These are phyloP conservation scores for Desmophyllum pertusum DNA, from an alignment of 92 coral and sea anemone genomes.

Conservation along the genomic window DNA sequence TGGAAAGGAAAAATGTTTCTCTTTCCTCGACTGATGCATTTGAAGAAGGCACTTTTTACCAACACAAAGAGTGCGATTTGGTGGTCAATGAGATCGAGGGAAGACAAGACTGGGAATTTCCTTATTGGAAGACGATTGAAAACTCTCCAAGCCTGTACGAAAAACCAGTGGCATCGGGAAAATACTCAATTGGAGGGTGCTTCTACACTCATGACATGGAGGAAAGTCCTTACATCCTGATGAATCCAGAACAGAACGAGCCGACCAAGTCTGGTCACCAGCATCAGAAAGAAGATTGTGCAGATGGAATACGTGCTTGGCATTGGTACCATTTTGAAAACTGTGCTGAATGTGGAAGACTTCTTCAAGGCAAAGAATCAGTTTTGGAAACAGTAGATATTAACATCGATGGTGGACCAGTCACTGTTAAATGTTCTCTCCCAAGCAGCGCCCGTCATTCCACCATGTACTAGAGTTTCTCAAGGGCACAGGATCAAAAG, in stretches of 20 bases:
- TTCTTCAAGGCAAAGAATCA: conserved; percentile 38
- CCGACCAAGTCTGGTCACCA: background rate
- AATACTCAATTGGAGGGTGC: conserved; percentile 36
- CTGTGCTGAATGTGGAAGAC: conserved; percentile 38
- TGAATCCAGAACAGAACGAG: background rate
- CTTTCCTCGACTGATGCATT: background rate
- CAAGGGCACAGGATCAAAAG: background rate
- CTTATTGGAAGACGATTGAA: conserved; percentile 47
- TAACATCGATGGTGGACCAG: background rate
- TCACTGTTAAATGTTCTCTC: conserved; percentile 19
- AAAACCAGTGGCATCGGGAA: conserved; percentile 35
- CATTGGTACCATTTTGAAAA: conserved; percentile 48
- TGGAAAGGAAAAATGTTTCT: background rate
- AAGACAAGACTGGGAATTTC: conserved; percentile 8
- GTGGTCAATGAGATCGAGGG: background rate
- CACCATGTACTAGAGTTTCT: background rate
- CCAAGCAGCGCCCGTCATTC: background rate
- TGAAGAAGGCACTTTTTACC: conserved; percentile 30
- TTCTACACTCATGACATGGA: conserved; percentile 49
- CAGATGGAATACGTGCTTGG: conserved; percentile 44
- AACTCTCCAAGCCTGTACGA: conserved; percentile 35
- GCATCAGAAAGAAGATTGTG: background rate
- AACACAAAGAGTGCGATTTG: background rate
- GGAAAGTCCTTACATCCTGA: conserved; percentile 18
- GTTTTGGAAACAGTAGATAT: background rate